A percentile compares a stretch with the other conserved stretches of the same genome.
These are phyloP conservation scores for Drosophila mayri DNA, from an alignment of 1,140 invertebrate species.

Conservation along the genomic window DNA sequence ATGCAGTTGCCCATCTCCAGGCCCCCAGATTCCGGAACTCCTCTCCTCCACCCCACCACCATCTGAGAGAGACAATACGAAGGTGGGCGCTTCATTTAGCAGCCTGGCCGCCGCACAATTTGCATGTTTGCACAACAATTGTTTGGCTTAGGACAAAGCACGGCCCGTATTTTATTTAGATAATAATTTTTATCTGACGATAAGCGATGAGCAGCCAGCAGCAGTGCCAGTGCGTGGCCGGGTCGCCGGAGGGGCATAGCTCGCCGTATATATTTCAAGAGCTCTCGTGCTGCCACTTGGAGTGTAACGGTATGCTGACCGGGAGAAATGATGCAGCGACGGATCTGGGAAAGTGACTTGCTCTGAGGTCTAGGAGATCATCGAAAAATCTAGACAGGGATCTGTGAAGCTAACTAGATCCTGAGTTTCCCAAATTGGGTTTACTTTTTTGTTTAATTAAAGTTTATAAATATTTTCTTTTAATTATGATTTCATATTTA, in stretches of 20 bases:
- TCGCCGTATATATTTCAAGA: slow-evolving; percentile 30
- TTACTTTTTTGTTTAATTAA: background rate
- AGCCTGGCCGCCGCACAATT: slow-evolving; percentile 69
- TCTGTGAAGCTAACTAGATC: too few species aligned
- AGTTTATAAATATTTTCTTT: background rate
- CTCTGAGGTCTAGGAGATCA: background rate
- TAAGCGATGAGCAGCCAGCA: slow-evolving; percentile 41
- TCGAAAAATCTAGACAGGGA: background rate
- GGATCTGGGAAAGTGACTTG: slow-evolving; percentile 23
- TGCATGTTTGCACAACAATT: slow-evolving; percentile 84
- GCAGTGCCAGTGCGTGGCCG: slow-evolving; percentile 46
- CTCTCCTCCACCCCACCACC: background rate
- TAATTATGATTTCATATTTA: too few species aligned
- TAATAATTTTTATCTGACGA: slow-evolving; percentile 78
- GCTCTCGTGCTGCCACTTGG: slow-evolving; percentile 24
- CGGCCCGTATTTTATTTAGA: slow-evolving; percentile 78
- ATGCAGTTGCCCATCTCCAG: slow-evolving; percentile 52
- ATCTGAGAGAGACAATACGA: slow-evolving; percentile 53
- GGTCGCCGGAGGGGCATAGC: slow-evolving; percentile 32
- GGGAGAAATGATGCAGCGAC: slow-evolving; percentile 11
- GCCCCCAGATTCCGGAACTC: background rate
- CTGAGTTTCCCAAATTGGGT: background rate
- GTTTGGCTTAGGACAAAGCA: slow-evolving; percentile 75
- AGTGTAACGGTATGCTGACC: slow-evolving; percentile 56
- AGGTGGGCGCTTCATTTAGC: slow-evolving; percentile 81